Base-by-base conservation (phyloP, 2,888 invertebrate species). In the Microdon myrmicae region DNA sequence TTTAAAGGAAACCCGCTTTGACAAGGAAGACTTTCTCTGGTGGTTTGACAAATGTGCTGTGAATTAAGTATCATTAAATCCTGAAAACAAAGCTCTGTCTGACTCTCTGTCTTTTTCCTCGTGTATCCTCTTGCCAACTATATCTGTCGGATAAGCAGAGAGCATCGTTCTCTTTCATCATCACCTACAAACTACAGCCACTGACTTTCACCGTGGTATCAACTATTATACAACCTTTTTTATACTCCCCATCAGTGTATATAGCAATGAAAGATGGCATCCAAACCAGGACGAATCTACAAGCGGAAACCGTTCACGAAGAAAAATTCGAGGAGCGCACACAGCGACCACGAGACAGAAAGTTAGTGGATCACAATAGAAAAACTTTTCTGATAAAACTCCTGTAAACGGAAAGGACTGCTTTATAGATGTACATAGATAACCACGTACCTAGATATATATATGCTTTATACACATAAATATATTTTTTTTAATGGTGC, bases 311-410 rank as follows among this genome's bases (percentile, higher is more conserved):
- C 43, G n/a, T 29, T 22, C 28, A 16, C n/a, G 17, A 38, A 58
- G 43, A 26, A 37, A 22, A 14, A 17, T 7, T 3, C 28, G n/a
- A 38, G 44, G 41, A 51, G 58, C 45, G 34, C 23, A 58, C 51
- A 23, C 17, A 23, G 47, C 49, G 53, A 51, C 58, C 58, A 53
- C 64, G 41, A 64, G 58, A 64, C 64, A 47, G 25, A 58, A 64
- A 64, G 51, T 64, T 58, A 64, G 37, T 64, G 41, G 58, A 53
- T 58, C 64, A 64, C 64, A 64, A 64, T 64, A 64, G 58, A 58
- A 58, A 64, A 64, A 64, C 51, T 58, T 64, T 64, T 64, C 64
- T 64, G 58, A 58, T 64, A 64, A 64, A 64, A 64, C 64, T 64
- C 64, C 45, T 56, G 44, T n/a, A n/a, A 55, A 58, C 64, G 64